Evolutionary conservation across 2,888 invertebrate species (phyloP), one percentile per base, ranked within the genome.

Genomic region (Xestoiulus laeticollis): DNA sequence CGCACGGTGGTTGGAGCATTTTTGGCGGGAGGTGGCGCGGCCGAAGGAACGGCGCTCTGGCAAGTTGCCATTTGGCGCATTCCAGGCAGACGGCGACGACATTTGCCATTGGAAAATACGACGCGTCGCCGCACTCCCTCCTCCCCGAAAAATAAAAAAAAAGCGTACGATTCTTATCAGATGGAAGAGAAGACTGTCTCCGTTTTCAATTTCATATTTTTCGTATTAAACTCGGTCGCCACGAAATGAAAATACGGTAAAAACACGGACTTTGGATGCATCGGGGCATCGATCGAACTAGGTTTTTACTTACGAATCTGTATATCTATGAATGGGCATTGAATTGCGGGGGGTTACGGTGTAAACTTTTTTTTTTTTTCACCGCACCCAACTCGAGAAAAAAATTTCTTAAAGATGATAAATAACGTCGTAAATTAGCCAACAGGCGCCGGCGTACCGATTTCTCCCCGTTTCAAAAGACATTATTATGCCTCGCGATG

Each of bases 161-260:
- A 43, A 5, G 6, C 43, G 43, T 19, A 6, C 48, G 12, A 6
- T 12, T n/a, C n/a, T n/a, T n/a, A 59, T 59, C 53, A 59, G 53
- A 59, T 59, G n/a, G 53, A 19, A 1, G n/a, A n/a, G 1, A n/a
- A 59, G 53, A 59, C 53, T n/a, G 53, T 59, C 53, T 59, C 19
- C 53, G 19, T n/a, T 59, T 59, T 59, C 53, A n/a, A 59, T 59
- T 59, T 59, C 53, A 59, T n/a, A 59, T 59, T 59, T 59, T 59
- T n/a, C 53, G 2, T 59, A 59, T n/a, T n/a, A 19, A 59, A 53
- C 53, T 1, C 48, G 48, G 14, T 48, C 53, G 53, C 53, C 53
- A 19, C 48, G 48, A 48, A 48, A 53, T 19, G 16, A 53, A 53
- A 53, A 48, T 19, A n/a, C 53, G 16, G 53, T 19, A n/a, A 8